Conservation (phyloP, 2,797 vertebrate genomes). For the Sebastes iracundus region DNA sequence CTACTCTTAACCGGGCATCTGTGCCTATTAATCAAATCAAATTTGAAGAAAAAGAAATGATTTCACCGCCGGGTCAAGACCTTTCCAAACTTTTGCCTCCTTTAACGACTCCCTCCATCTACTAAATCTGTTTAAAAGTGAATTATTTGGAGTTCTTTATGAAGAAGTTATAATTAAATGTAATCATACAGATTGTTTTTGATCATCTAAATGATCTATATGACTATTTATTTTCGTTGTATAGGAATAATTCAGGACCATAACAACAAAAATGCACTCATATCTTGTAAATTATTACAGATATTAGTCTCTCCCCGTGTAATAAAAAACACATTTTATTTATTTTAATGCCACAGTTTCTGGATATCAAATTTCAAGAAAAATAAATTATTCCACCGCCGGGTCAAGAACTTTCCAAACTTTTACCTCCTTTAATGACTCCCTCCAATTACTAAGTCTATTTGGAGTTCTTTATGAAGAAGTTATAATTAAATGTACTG, state of each 20-base stretch:
- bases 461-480: not conserved
- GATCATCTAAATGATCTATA: not conserved
- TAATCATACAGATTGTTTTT: not conserved
- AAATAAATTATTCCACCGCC: conserved; percentile 17
- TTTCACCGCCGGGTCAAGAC: conserved; percentile 13
- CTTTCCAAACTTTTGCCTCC: not conserved
- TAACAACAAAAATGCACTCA: not conserved
- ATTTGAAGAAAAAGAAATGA: conserved; percentile 17
- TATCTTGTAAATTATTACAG: not conserved
- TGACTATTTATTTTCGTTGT: not conserved
- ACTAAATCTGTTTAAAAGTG: not conserved
- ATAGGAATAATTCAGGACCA: not conserved
- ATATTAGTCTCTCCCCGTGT: not conserved
- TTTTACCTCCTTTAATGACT: conserved; percentile 1
- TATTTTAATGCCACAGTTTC: not conserved
- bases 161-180: not conserved
- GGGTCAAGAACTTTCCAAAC: not conserved
- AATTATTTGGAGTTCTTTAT: not conserved
- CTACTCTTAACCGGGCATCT: conserved; percentile 43
- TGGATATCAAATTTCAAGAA: conserved; percentile 16
- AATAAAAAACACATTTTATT: not conserved
- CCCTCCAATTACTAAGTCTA: not conserved
- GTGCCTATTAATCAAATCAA: conserved; percentile 36
- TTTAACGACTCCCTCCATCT: conserved; percentile 3
- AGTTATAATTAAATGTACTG: not conserved